Percentiles rank a stretch among this genome's conserved stretches.
phyloP scores from a whole-genome alignment of 2,797 vertebrate species.

The Oreochromis grahami region DNA sequence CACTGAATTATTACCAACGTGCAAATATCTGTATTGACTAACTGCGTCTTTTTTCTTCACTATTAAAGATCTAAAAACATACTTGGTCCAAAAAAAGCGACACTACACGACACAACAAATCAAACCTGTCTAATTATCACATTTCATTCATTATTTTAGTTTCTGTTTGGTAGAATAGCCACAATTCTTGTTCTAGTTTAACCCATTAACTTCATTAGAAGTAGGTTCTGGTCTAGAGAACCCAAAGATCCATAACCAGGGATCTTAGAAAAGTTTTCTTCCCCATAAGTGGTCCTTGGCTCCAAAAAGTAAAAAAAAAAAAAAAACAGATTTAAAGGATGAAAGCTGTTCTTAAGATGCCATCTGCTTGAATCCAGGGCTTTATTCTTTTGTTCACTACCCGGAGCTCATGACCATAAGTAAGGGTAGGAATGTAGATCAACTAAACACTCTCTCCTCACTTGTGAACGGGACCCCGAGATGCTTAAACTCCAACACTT shows the following conservation, averaged over 20 bases:
- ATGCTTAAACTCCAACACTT: not conserved
- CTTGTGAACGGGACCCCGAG: not conserved
- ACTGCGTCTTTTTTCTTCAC: not conserved
- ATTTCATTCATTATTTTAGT: not conserved
- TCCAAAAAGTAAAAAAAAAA: not conserved
- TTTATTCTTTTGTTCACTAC: not conserved
- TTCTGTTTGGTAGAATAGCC: not conserved
- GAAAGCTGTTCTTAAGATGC: not conserved
- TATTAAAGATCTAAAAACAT: not conserved
- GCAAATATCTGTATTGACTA: not conserved
- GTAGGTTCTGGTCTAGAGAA: not conserved
- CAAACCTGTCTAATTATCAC: not conserved
- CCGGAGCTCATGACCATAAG: not conserved
- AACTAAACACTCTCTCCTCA: not conserved
- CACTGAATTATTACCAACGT: not conserved
- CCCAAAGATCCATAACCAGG: not conserved
- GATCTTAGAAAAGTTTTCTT: not conserved
- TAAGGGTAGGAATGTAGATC: not conserved
- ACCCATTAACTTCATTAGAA: not conserved
- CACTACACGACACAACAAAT: not conserved
- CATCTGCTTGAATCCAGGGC: not conserved
- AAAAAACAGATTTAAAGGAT: not conserved
- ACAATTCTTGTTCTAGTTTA: not conserved
- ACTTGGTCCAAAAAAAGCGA: not conserved
- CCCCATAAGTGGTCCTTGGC: not conserved